Conservation (phyloP, 2,888 invertebrate species). For the Tenthredo distinguenda region DNA sequence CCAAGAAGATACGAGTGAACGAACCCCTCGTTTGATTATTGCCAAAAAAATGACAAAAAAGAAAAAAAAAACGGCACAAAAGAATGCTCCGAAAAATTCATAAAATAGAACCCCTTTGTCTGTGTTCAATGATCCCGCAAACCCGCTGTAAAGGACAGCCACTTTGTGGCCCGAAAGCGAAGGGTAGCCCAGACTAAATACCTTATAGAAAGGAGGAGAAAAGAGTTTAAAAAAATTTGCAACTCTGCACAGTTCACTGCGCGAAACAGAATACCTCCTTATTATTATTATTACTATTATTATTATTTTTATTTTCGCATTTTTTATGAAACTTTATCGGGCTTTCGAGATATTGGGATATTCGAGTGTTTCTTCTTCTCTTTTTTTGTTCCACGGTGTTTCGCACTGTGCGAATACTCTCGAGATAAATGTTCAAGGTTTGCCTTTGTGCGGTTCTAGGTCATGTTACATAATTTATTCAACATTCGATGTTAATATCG, state of each 20-base stretch:
- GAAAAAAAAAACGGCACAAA: neutral
- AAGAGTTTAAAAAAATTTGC: neutral
- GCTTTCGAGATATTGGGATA: neutral
- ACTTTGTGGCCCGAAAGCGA: conserved; percentile 23
- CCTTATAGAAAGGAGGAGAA: neutral
- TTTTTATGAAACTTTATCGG: neutral
- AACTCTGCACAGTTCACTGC: neutral
- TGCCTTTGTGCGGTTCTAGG: neutral
- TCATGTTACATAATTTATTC: neutral
- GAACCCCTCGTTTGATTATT: neutral
- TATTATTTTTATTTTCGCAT: neutral
- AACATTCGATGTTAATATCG: neutral
- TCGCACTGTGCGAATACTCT: neutral
- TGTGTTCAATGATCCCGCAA: conserved; percentile 8
- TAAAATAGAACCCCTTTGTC: neutral
- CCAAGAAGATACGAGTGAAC: neutral
- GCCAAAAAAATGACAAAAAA: neutral
- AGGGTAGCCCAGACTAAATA: conserved; percentile 26
- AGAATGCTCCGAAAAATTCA: neutral
- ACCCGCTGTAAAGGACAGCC: neutral
- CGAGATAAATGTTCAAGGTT: neutral
- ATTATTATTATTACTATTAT: neutral
- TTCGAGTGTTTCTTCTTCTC: neutral
- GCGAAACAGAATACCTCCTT: neutral
- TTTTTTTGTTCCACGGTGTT: neutral